phyloP scores from a whole-genome alignment of 1,140 invertebrate genomes.

The Oreohelix idahoensis region DNA sequence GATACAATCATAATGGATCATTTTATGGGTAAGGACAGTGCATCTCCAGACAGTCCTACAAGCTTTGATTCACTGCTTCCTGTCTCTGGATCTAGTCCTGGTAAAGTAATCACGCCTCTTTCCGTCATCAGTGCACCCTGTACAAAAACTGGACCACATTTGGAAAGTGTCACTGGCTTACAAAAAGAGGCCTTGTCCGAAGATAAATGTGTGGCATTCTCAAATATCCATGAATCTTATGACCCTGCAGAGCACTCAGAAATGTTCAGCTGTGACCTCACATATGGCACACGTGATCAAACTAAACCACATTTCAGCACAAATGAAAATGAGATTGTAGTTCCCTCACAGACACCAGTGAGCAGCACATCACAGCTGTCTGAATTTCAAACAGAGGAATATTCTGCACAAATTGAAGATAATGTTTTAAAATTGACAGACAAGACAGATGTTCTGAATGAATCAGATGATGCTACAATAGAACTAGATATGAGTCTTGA shows the following conservation, averaged over 20 bases:
- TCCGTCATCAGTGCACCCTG: background rate
- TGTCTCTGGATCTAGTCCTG: background rate
- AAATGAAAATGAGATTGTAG: background rate
- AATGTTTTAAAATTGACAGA: background rate
- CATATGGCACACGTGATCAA: background rate
- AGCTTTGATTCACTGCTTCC: background rate
- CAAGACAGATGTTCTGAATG: background rate
- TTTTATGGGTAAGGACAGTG: background rate
- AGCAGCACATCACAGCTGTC: background rate
- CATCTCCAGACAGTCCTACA: background rate
- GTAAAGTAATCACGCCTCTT: too few species aligned
- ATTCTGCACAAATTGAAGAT: background rate
- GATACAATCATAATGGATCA: constrained; percentile 28
- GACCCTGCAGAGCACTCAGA: background rate
- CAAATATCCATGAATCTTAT: background rate
- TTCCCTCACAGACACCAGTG: background rate
- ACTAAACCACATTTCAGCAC: background rate
- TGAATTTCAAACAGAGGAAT: background rate
- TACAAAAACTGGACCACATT: background rate
- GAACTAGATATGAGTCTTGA: background rate
- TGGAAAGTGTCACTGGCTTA: background rate
- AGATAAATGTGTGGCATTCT: background rate
- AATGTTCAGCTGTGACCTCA: background rate
- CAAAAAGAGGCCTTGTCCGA: too few species aligned
- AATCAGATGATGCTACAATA: constrained; percentile 8